Evolutionary conservation across 2,888 invertebrate genomes (phyloP).

Genomic region (Leptinotarsa haldemani): DNA sequence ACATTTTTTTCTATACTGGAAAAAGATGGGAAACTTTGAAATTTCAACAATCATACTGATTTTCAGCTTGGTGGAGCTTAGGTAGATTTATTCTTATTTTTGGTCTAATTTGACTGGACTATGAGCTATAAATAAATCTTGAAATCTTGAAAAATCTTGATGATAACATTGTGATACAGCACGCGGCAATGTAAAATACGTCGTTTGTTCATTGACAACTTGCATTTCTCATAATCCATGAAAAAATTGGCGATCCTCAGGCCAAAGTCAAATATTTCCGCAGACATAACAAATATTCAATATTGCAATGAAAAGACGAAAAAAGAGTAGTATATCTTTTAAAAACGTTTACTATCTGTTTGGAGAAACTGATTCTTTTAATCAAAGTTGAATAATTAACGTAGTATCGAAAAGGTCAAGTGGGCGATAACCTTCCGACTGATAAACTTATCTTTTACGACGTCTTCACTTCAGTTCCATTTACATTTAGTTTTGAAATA

Average conservation of each 20-base stretch:
- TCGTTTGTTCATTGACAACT: neutral
- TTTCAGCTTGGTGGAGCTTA: too few relatives aligned
- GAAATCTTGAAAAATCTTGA: too few relatives aligned
- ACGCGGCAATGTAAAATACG: too few relatives aligned
- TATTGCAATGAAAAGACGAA: constrained; percentile 12
- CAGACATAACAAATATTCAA: constrained; percentile 23
- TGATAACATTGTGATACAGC: too few relatives aligned
- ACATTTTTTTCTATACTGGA: too few relatives aligned
- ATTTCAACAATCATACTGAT: too few relatives aligned
- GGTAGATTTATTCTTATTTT: too few relatives aligned
- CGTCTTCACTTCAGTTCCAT: constrained; percentile 22
- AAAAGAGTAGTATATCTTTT: constrained; percentile 18
- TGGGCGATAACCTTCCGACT: constrained; percentile 31
- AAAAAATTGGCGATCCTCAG: too few relatives aligned
- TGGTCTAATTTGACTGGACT: too few relatives aligned
- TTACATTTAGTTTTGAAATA: constrained; percentile 16
- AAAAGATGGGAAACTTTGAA: too few relatives aligned
- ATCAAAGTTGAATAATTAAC: constrained; percentile 36
- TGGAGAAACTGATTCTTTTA: constrained; percentile 24
- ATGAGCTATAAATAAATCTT: too few relatives aligned
- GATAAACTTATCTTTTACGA: constrained; percentile 28
- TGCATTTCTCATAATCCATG: neutral
- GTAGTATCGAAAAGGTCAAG: constrained; percentile 35
- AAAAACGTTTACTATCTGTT: constrained; percentile 18
- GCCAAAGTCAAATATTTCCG: too few relatives aligned